Evolutionary conservation across 2,797 vertebrate species (phyloP), one percentile per base, ranked within the genome.

Genomic region (Clarias pachynema): DNA sequence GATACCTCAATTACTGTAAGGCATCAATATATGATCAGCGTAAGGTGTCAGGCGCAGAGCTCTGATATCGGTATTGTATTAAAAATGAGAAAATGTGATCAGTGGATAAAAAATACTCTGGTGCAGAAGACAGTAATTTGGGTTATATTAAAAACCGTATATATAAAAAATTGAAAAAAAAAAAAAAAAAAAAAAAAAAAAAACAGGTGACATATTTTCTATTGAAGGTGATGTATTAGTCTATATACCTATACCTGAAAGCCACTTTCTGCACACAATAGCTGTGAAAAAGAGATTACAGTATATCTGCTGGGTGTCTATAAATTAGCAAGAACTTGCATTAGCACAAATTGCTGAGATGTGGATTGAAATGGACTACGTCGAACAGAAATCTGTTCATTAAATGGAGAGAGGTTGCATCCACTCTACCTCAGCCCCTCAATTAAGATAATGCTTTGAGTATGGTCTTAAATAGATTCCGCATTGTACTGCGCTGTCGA

Each of bases 241-340:
- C 29, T 37, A 9, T 75, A 65, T 29, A 60, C 3, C 49, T 14
- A 34, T 60, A 79, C 83, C 63, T 84, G 22, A 72, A 62, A 73
- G 80, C 3, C 18, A 53, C 20, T 24, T 66, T 83, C 77, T 70
- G 22, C 40, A 96, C 93, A 87, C 49, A 84, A 83, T 60, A 74
- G 69, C 34, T 74, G 95, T 96, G 95, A 96, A 94, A 96, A 96
- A 95, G 94, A 95, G 95, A 95, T 95, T 95, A 95, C 95, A 94
- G 94, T 94, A 95, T 95, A 87, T 82, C 82, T 83, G 65, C 77
- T 82, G 53, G 15, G 70, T 86, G 86, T 84, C 86, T 65, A 84
- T 84, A 84, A 89, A 89, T 89, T 85, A 87, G 82, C 84, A 85
- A 66, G 85, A 82, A 79, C 70, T 81, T 84, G 78, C 88, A 84